A percentile compares a stretch with the other conserved stretches of the same genome.
These are phyloP conservation scores for Pristionchus arcanus DNA, from an alignment of 2,888 invertebrate species.

Conservation along the genomic window DNA sequence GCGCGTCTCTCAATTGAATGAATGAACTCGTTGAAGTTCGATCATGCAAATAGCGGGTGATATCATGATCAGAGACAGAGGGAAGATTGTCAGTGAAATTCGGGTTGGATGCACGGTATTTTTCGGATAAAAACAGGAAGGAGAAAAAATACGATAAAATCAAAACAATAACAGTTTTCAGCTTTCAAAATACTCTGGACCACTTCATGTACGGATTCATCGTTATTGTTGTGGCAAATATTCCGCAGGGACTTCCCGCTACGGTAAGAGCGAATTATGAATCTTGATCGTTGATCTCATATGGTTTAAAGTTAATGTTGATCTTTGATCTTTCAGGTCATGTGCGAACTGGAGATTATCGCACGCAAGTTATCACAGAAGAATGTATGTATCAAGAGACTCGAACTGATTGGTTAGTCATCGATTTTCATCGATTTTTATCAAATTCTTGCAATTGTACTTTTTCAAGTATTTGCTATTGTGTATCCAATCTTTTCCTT, in stretches of 20 bases:
- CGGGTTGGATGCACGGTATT: not conserved
- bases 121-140: not conserved
- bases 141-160: not conserved
- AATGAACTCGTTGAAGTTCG: not conserved
- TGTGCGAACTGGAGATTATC: conserved; percentile 77
- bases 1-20: not conserved
- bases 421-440: not conserved
- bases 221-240: conserved; percentile 60
- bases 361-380: conserved; percentile 99
- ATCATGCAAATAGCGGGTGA: conserved; percentile 42
- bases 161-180: not conserved
- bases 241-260: conserved; percentile 63
- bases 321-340: conserved; percentile 60
- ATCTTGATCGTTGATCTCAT: not conserved
- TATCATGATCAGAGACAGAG: not conserved
- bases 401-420: conserved; percentile 73
- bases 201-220: conserved; percentile 62
- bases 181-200: conserved; percentile 65
- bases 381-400: conserved; percentile 92
- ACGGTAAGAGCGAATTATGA: conserved; percentile 56
- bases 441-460: not conserved
- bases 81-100: not conserved
- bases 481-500: not conserved
- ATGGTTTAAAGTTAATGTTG: no score
- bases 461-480: not conserved